These are phyloP conservation scores for Sinocyclocheilus grahami DNA, from an alignment of 2,113 vertebrate genomes.

Conservation along the genomic window DNA sequence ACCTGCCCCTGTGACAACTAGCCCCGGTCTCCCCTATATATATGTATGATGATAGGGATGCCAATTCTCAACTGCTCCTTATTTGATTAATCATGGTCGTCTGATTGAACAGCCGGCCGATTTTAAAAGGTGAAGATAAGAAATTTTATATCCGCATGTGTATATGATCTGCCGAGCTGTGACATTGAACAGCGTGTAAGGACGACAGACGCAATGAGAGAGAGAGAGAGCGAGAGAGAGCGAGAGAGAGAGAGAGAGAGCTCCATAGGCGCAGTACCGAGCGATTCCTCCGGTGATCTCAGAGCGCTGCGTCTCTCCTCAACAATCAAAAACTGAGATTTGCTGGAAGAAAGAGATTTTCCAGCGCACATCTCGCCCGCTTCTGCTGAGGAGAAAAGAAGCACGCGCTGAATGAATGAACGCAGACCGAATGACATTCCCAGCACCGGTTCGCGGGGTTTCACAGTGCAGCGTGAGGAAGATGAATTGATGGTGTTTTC, in stretches of 20 bases:
- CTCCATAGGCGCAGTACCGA: conserved; percentile 21
- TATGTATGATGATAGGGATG: not conserved
- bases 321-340: conserved; percentile 46
- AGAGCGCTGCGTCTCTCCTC: conserved; percentile 29
- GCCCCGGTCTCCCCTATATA: not conserved
- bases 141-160: not conserved
- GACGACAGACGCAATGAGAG: conserved; percentile 33
- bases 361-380: not conserved
- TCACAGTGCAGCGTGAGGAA: conserved; percentile 18
- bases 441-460: conserved; percentile 27
- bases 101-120: not conserved
- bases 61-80: not conserved
- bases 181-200: conserved; percentile 46
- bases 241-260: conserved; percentile 46
- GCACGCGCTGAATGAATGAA: conserved; percentile 10
- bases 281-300: conserved; percentile 56
- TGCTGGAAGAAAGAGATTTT: conserved; percentile 41
- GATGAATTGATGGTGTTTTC: conserved; percentile 69
- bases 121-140: not conserved
- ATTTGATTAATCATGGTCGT: not conserved
- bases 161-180: not conserved
- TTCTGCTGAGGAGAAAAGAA: conserved; percentile 34
- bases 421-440: conserved; percentile 21
- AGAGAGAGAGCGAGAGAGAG: conserved; percentile 41
- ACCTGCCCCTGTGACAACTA: conserved; percentile 14